Conservation (phyloP, 2,113 vertebrate genomes). For the Amblyornis subalaris region DNA sequence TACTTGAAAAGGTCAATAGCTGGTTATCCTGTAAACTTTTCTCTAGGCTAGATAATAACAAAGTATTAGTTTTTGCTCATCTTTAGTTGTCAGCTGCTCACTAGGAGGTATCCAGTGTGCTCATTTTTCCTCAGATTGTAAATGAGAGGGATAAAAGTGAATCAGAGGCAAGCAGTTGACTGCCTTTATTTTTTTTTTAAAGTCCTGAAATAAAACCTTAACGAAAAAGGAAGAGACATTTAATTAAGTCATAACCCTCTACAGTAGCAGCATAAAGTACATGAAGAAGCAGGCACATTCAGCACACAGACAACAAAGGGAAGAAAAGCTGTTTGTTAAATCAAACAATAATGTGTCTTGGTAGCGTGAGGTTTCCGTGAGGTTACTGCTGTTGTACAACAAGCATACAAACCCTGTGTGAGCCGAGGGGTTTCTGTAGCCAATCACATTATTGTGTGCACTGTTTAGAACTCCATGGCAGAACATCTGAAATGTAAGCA, state of each 20-base stretch:
- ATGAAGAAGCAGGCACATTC: not conserved
- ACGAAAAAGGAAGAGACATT: conserved; percentile 20
- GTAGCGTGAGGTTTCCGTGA: not conserved
- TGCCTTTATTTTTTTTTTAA: not conserved
- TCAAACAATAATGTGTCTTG: not conserved
- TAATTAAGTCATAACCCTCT: conserved; percentile 51
- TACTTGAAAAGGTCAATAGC: conserved; percentile 59
- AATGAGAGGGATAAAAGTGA: conserved; percentile 47
- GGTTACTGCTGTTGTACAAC: not conserved
- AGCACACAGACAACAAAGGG: not conserved
- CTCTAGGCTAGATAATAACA: conserved; percentile 56
- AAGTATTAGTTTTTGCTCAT: conserved; percentile 58
- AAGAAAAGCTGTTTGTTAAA: conserved; percentile 16
- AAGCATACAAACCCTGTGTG: not conserved
- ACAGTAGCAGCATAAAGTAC: not conserved
- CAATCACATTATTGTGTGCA: not conserved
- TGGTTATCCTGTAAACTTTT: conserved; percentile 51
- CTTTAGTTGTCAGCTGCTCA: conserved; percentile 42
- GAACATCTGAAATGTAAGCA: not conserved
- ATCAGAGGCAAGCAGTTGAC: conserved; percentile 13
- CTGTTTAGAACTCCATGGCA: not conserved
- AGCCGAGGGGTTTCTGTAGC: not conserved
- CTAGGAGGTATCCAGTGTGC: not conserved
- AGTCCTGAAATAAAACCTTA: conserved; percentile 11
- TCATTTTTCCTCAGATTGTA: conserved; percentile 23